Evolutionary conservation across 1,140 invertebrate genomes (phyloP).

Genomic region (Sitophilus oryzae): DNA sequence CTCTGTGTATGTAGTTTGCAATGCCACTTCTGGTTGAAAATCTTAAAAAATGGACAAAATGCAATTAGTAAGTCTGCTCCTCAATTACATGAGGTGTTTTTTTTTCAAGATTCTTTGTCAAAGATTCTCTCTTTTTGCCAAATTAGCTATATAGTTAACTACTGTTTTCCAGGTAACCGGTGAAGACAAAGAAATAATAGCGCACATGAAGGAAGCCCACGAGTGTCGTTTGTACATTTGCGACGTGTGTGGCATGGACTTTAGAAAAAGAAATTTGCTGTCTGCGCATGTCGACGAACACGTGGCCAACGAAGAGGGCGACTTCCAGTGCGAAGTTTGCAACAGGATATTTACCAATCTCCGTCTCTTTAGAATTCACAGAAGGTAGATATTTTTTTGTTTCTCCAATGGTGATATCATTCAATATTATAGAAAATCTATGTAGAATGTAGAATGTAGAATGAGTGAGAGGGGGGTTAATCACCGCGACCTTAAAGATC

Average conservation of each 20-base stretch:
- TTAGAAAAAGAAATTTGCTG: slow-evolving; percentile 57
- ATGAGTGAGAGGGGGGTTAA: no score
- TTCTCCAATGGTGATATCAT: background rate
- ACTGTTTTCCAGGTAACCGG: slow-evolving; percentile 45
- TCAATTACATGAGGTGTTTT: no score
- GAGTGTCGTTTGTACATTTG: slow-evolving; percentile 63
- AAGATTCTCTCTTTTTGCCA: no score
- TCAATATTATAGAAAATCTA: no score
- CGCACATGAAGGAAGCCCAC: slow-evolving; percentile 57
- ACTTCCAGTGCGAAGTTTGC: slow-evolving; percentile 62
- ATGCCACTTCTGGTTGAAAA: no score
- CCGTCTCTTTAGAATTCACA: slow-evolving; percentile 55
- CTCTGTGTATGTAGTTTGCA: no score
- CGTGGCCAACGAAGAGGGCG: slow-evolving; percentile 51
- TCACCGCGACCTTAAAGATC: no score
- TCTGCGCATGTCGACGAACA: slow-evolving; percentile 61
- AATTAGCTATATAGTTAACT: slow-evolving; percentile 49
- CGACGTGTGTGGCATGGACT: slow-evolving; percentile 60
- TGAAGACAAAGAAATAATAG: slow-evolving; percentile 54
- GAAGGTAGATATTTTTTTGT: slow-evolving; percentile 1
- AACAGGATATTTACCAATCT: slow-evolving; percentile 58
- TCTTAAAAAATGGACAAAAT: no score
- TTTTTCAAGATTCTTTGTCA: no score
- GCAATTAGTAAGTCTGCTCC: no score
- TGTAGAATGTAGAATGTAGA: no score